phyloP scores from a whole-genome alignment of 1,140 invertebrate species.

The Sitophilus oryzae region DNA sequence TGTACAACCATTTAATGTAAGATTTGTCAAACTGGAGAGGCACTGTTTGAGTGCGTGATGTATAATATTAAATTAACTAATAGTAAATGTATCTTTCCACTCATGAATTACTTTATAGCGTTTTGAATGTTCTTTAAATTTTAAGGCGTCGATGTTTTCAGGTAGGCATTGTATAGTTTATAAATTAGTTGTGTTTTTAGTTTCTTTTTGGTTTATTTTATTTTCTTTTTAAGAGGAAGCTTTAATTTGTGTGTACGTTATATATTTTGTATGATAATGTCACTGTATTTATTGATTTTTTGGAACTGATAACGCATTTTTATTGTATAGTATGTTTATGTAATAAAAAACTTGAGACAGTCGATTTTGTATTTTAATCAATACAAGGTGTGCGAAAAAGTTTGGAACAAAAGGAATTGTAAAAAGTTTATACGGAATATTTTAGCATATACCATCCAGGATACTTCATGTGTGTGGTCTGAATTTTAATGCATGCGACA shows the following conservation, averaged over 20 bases:
- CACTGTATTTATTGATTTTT: conserved; percentile 18
- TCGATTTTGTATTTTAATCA: background rate
- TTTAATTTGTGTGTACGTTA: conserved; percentile 16
- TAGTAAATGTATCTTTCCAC: background rate
- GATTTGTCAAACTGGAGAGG: background rate
- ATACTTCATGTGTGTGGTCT: no score
- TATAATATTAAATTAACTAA: background rate
- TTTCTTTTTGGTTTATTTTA: background rate
- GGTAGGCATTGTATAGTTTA: conserved; percentile 20
- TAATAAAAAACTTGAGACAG: conserved; percentile 5
- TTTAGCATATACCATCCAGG: no score
- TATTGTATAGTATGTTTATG: conserved; percentile 16
- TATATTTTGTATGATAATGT: conserved; percentile 3
- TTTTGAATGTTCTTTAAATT: background rate
- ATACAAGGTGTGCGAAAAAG: background rate
- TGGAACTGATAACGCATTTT: conserved; percentile 5
- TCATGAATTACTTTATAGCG: background rate
- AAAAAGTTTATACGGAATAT: no score
- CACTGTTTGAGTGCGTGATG: background rate
- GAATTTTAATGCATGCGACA: no score
- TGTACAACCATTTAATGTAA: background rate
- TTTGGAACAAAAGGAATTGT: conserved; percentile 8
- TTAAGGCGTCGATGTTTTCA: conserved; percentile 16
- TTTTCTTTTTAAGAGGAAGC: background rate
- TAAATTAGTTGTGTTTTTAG: conserved; percentile 4